Percentiles rank a stretch among this genome's conserved stretches.
Evolutionary conservation across 2,797 vertebrate species (phyloP).

Genomic region (Cyclura pinguis): DNA sequence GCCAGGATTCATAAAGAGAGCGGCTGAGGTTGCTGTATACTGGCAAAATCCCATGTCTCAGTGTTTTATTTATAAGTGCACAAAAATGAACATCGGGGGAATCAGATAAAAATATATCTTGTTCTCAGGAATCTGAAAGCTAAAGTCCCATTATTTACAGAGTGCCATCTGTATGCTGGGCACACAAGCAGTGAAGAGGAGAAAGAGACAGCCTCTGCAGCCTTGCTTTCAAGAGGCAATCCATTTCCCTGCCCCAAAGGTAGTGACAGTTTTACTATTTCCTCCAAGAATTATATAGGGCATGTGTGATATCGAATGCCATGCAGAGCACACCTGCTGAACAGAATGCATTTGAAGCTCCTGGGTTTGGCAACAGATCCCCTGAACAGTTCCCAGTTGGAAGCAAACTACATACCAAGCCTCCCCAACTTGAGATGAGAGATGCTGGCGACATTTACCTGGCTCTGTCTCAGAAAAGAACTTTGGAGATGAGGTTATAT

Average conservation of each 20-base stretch:
- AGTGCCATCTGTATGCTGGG: constrained; percentile 42
- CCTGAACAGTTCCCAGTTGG: neutral
- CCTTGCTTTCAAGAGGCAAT: constrained; percentile 31
- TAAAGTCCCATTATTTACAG: constrained; percentile 38
- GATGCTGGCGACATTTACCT: neutral
- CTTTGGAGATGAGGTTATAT: neutral
- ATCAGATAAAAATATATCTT: constrained; percentile 44
- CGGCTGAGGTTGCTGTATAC: neutral
- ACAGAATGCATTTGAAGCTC: constrained; percentile 6
- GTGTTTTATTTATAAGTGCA: constrained; percentile 41
- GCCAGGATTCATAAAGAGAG: neutral
- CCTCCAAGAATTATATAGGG: constrained; percentile 22
- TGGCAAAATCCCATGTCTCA: neutral
- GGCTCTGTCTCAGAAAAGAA: neutral
- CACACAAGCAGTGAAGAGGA: neutral
- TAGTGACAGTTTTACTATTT: constrained; percentile 11
- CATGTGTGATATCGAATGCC: constrained; percentile 4
- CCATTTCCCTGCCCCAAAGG: constrained; percentile 2
- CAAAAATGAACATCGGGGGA: constrained; percentile 20
- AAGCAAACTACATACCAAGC: neutral
- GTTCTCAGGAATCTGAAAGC: constrained; percentile 16
- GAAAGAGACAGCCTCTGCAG: constrained; percentile 38
- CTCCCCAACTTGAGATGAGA: neutral
- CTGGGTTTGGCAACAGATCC: neutral
- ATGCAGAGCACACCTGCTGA: neutral